These are phyloP conservation scores for Chrysolina haemoptera DNA, from an alignment of 2,888 invertebrate genomes.

Conservation along the genomic window DNA sequence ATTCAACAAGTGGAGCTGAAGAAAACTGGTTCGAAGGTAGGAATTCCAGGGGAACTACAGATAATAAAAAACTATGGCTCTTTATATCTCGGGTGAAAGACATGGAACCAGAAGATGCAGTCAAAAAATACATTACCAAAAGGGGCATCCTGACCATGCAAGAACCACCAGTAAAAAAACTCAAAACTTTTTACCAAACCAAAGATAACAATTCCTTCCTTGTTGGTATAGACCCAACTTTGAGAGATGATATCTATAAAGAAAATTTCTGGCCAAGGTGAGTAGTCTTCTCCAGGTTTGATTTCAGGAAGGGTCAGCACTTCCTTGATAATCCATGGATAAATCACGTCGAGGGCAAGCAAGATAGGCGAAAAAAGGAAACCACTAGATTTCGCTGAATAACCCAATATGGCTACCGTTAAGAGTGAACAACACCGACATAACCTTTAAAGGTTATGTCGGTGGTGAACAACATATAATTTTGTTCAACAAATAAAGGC, in stretches of 20 bases:
- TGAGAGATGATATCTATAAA: neutral
- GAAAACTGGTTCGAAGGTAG: neutral
- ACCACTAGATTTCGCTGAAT: too few relatives aligned
- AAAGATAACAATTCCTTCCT: slow-evolving; percentile 16
- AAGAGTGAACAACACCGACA: too few relatives aligned
- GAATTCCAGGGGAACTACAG: neutral
- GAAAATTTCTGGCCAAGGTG: slow-evolving; percentile 2
- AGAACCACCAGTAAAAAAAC: neutral
- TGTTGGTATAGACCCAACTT: neutral
- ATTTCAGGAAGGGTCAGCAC: slow-evolving; percentile 4
- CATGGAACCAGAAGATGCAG: neutral
- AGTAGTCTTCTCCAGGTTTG: slow-evolving; percentile 12
- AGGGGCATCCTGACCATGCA: neutral
- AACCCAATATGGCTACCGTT: too few relatives aligned
- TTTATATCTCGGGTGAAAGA: neutral
- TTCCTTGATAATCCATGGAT: neutral
- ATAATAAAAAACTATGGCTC: neutral
- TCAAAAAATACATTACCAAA: neutral
- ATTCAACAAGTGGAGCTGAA: neutral
- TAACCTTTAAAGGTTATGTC: too few relatives aligned
- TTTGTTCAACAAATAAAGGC: too few relatives aligned
- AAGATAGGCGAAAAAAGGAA: too few relatives aligned
- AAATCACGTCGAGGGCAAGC: neutral
- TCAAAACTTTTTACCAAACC: neutral
- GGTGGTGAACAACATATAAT: too few relatives aligned